Evolutionary conservation across 2,113 vertebrate genomes (phyloP), one percentile per base, ranked within the genome.

Genomic region (Ceyx margarethae): DNA sequence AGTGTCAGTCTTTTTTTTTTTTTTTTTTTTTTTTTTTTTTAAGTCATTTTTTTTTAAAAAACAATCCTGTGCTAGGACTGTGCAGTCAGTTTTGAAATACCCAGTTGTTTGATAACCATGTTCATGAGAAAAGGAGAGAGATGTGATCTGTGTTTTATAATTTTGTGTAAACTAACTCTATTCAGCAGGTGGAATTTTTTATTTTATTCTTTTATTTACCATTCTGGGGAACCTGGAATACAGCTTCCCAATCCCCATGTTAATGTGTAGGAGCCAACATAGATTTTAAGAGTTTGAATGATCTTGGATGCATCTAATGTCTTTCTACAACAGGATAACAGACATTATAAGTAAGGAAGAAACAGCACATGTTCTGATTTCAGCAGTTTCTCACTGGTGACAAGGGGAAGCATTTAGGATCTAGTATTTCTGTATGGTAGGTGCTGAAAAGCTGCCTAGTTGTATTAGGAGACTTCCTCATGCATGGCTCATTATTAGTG

Each of bases 401-500:
- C 25, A n/a, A 72, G 16, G 37, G 81, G 15, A 68, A 60, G 11
- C 26, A 51, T 82, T 75, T 11, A 62, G 23, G 20, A 37, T 75
- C 21, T 64, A 60, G 75, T 75, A 33, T 45, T 72, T 15, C 12
- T 69, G 56, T 15, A 45, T 75, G 31, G 9, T 14, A 2, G 37
- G 43, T 46, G 50, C 10, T 2, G 4, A 61, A 71, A 85, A 88
- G 26, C 46, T 78, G 25, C 21, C 11, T 35, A 45, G 7, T 37
- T 58, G 1, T 40, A 20, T 14, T 67, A 18, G 46, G 43, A 79
- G 46, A 81, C 10, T 16, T 16, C 9, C 15, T 87, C 10, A 5
- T 20, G 15, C 2, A 0, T 62, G 46, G 11, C 28, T 62, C 5
- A 6, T 18, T 45, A 1, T 66, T 54, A 13, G 1, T 64, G 62